Conservation (phyloP, 2,888 invertebrate species). For the Creontiades dilutus region DNA sequence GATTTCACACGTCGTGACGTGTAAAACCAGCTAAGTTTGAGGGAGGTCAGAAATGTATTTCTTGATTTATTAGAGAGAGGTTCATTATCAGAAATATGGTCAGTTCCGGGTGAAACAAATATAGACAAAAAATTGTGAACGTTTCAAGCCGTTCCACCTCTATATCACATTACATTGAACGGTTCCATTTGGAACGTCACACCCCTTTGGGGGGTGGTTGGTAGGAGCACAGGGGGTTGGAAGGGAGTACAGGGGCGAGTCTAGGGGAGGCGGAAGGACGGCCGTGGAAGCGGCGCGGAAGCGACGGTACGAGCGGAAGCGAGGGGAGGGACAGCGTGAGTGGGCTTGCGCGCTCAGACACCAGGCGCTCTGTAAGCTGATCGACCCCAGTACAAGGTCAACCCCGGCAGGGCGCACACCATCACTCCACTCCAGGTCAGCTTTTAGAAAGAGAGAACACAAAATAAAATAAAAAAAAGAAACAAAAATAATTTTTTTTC, state of each 20-base stretch:
- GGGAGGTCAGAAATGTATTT: no score
- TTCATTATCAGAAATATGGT: no score
- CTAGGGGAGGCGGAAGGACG: conserved; percentile 34
- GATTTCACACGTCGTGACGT: no score
- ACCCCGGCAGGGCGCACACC: conserved; percentile 71
- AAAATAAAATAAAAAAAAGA: not conserved
- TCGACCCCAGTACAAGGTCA: conserved; percentile 71
- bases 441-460: not conserved
- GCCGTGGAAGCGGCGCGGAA: not conserved
- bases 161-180: no score
- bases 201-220: not conserved
- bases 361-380: conserved; percentile 62
- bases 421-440: conserved; percentile 70
- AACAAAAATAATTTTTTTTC: not conserved
- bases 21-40: no score
- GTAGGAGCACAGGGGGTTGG: not conserved
- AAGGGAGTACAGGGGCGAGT: not conserved
- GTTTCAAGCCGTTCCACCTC: no score
- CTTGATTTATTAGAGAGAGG: no score
- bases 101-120: no score
- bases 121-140: no score
- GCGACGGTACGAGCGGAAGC: not conserved
- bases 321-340: conserved; percentile 37
- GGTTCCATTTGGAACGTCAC: not conserved
- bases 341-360: conserved; percentile 67